These are phyloP conservation scores for Drosophila stalkeri DNA, from an alignment of 2,888 invertebrate genomes.

Conservation along the genomic window DNA sequence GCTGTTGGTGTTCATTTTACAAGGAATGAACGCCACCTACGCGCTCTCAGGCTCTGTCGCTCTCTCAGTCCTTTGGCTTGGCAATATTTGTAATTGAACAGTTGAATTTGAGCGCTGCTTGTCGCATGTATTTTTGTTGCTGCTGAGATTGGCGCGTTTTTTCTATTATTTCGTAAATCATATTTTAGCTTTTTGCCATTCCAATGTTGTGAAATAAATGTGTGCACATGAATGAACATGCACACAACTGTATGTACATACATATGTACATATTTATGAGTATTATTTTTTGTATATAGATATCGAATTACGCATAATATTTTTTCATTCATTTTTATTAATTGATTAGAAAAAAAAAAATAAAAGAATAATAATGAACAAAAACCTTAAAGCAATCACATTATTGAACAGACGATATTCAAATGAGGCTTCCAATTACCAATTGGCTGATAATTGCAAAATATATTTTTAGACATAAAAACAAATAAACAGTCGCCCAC, in stretches of 20 bases:
- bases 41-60: constrained; percentile 17
- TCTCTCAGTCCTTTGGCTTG: constrained; percentile 13
- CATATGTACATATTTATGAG: neutral
- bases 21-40: constrained; percentile 55
- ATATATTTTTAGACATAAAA: constrained; percentile 13
- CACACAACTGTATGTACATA: too few relatives aligned
- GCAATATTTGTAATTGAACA: constrained; percentile 43
- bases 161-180: constrained; percentile 16
- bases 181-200: constrained; percentile 2
- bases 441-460: constrained; percentile 15
- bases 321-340: constrained; percentile 7
- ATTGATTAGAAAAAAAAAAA: neutral
- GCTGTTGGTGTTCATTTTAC: constrained; percentile 39
- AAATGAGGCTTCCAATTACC: constrained; percentile 17
- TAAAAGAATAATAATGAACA: neutral
- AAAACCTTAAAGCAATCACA: constrained; percentile 4
- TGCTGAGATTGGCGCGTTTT: constrained; percentile 17
- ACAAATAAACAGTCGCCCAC: neutral
- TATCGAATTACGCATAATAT: constrained; percentile 39
- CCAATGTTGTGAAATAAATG: neutral
- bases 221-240: neutral
- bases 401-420: constrained; percentile 1
- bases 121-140: constrained; percentile 45
- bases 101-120: constrained; percentile 43
- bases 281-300: constrained; percentile 6